Conservation (phyloP, 2,113 vertebrate species). For the Pseudolaguvia tuberculata region DNA sequence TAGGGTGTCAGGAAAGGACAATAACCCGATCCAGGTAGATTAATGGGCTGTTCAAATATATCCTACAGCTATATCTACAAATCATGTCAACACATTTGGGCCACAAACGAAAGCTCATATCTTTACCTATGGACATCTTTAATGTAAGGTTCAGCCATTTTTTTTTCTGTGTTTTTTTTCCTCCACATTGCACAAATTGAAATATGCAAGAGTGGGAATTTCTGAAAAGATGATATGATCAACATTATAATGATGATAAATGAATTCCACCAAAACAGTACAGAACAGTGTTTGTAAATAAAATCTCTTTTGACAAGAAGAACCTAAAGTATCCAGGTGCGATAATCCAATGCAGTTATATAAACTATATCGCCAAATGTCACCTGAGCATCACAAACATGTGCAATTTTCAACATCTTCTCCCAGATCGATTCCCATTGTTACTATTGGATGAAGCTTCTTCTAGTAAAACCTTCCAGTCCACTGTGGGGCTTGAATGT, state of each 20-base stretch:
- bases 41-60: conserved; percentile 15
- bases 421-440: too few species aligned
- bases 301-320: not conserved
- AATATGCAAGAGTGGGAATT: not conserved
- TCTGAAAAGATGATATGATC: not conserved
- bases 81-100: conserved; percentile 22
- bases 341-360: too few species aligned
- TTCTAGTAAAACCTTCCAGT: too few species aligned
- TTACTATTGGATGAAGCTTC: too few species aligned
- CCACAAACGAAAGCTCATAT: not conserved
- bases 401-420: too few species aligned
- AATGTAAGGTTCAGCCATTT: not conserved
- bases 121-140: not conserved
- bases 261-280: not conserved
- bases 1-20: conserved; percentile 1
- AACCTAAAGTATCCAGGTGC: too few species aligned
- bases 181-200: not conserved
- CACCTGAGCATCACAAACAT: too few species aligned
- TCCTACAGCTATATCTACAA: conserved; percentile 20
- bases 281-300: not conserved
- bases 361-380: too few species aligned
- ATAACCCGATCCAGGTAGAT: conserved; percentile 16
- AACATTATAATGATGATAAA: not conserved
- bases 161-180: not conserved
- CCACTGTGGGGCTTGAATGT: too few species aligned